Percentiles rank a stretch among this genome's conserved stretches.
These are phyloP conservation scores for Halichoeres trimaculatus DNA, from an alignment of 2,113 vertebrate genomes.

Conservation along the genomic window DNA sequence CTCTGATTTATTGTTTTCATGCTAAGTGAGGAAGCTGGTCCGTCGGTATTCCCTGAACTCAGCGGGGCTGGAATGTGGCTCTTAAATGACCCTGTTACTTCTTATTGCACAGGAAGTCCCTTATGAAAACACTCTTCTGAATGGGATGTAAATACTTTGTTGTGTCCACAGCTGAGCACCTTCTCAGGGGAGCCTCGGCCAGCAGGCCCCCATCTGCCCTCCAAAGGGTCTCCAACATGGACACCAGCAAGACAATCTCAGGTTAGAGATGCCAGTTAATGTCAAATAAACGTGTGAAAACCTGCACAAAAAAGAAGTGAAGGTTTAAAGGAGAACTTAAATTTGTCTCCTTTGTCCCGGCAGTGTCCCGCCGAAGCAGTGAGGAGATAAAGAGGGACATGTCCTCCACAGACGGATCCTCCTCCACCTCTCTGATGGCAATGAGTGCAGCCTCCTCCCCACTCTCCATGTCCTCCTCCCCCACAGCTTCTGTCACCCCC, in stretches of 20 bases:
- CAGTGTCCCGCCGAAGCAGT: conserved; percentile 92
- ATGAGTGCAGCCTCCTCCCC: conserved; percentile 91
- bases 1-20: conserved; percentile 69
- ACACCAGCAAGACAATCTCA: conserved; percentile 90
- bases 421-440: conserved; percentile 89
- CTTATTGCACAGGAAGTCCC: conserved; percentile 32
- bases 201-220: conserved; percentile 86
- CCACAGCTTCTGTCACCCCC: conserved; percentile 93
- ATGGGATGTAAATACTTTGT: conserved; percentile 42
- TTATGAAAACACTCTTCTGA: conserved; percentile 31
- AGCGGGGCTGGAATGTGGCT: conserved; percentile 56
- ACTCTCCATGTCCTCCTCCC: conserved; percentile 91
- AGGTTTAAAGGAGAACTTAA: neutral
- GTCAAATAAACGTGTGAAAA: neutral
- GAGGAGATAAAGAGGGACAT: conserved; percentile 95
- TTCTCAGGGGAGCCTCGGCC: conserved; percentile 86
- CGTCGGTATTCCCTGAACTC: conserved; percentile 47
- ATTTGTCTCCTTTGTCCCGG: conserved; percentile 7
- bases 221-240: conserved; percentile 91
- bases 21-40: conserved; percentile 14
- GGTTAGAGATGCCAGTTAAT: conserved; percentile 74
- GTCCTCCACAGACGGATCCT: conserved; percentile 85
- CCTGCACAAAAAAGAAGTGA: neutral
- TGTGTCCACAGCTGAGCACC: conserved; percentile 83
- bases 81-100: conserved; percentile 42